phyloP scores from a whole-genome alignment of 2,797 vertebrate genomes.

The Pipistrellus pygmaeus region DNA sequence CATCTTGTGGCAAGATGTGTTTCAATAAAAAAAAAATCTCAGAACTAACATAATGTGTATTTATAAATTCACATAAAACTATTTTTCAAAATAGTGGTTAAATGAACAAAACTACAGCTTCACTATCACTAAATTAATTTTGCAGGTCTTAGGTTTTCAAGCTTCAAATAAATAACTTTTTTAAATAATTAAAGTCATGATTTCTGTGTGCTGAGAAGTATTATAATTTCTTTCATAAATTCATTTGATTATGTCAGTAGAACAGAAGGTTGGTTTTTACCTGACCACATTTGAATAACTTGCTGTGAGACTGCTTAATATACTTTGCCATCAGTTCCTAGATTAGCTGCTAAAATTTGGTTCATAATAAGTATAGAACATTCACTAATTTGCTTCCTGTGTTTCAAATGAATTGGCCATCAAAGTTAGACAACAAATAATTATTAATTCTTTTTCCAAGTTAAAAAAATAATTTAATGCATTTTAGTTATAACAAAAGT shows the following conservation, averaged over 20 bases:
- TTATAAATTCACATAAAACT: constrained; percentile 63
- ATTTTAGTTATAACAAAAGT: constrained; percentile 11
- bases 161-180: constrained; percentile 29
- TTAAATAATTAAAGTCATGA: background rate
- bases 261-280: constrained; percentile 60
- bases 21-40: constrained; percentile 36
- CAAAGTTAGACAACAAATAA: background rate
- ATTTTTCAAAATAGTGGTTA: constrained; percentile 69
- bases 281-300: constrained; percentile 28
- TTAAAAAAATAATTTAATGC: background rate
- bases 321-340: constrained; percentile 51
- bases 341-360: background rate
- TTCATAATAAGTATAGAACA: background rate
- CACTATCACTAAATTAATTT: constrained; percentile 78
- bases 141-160: constrained; percentile 65
- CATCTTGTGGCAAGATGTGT: constrained; percentile 81
- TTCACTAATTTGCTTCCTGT: constrained; percentile 27
- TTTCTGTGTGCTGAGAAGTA: background rate
- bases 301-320: constrained; percentile 13
- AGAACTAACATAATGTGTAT: background rate
- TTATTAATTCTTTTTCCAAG: background rate
- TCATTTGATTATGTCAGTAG: constrained; percentile 48
- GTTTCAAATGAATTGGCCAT: constrained; percentile 12
- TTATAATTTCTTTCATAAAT: constrained; percentile 45
- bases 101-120: constrained; percentile 78